Evolutionary conservation across 2,113 vertebrate species (phyloP).

Genomic region (Istiophorus platypterus): DNA sequence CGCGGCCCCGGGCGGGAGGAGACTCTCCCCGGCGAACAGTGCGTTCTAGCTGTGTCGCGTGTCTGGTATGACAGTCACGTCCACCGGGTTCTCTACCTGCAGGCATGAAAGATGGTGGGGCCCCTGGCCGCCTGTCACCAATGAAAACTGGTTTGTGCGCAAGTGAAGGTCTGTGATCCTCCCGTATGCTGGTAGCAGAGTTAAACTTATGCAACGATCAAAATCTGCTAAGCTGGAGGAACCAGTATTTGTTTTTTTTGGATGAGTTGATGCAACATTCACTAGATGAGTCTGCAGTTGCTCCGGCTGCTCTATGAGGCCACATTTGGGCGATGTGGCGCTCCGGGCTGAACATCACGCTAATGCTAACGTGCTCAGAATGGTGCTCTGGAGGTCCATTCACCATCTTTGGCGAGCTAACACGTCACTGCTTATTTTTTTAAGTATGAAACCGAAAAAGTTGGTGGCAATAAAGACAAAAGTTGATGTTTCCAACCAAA

Average conservation of each 20-base stretch:
- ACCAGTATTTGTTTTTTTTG: not conserved
- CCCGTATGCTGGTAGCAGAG: not conserved
- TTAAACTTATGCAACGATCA: constrained; percentile 3
- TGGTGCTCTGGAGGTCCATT: not conserved
- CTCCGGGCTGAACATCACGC: not conserved
- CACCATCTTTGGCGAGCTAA: too few species aligned
- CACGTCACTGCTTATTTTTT: not conserved
- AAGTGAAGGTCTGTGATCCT: not conserved
- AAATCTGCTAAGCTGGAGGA: not conserved
- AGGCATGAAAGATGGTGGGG: constrained; percentile 11
- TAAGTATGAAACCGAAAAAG: not conserved
- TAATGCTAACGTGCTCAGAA: not conserved
- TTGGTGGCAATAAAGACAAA: not conserved
- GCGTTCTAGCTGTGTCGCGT: constrained; percentile 20
- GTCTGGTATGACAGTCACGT: constrained; percentile 21
- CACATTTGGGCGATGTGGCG: not conserved
- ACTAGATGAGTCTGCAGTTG: too few species aligned
- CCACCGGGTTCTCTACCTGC: not conserved
- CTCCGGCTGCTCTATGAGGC: not conserved
- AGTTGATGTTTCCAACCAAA: too few species aligned
- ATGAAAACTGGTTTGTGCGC: constrained; percentile 31
- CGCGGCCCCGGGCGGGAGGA: constrained; percentile 9
- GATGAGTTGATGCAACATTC: too few species aligned
- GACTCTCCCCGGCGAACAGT: constrained; percentile 1
- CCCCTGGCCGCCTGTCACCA: not conserved